phyloP scores from a whole-genome alignment of 2,888 invertebrate species.

The Scaptomyza tumidula region DNA sequence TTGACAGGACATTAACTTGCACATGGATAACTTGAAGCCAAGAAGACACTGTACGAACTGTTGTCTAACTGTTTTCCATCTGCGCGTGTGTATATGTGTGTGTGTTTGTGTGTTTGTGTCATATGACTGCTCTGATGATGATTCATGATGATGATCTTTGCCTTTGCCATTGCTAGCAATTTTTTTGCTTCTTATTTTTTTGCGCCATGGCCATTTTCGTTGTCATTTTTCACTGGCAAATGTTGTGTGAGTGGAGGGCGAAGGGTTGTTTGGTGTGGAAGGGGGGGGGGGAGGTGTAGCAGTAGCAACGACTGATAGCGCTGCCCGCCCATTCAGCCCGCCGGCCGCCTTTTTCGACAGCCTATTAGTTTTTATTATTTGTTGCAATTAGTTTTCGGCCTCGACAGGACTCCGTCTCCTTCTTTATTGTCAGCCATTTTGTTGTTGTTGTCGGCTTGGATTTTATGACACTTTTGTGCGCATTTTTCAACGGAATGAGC shows the following conservation, averaged over 20 bases:
- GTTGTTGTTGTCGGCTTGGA: slow-evolving; percentile 26
- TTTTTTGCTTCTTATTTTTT: slow-evolving; percentile 20
- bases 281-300: neutral
- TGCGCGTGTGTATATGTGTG: slow-evolving; percentile 23
- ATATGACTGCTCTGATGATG: slow-evolving; percentile 68
- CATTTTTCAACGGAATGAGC: slow-evolving; percentile 78
- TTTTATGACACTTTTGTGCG: slow-evolving; percentile 75
- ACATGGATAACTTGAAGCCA: slow-evolving; percentile 60
- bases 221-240: slow-evolving; percentile 75
- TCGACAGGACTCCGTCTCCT: slow-evolving; percentile 25
- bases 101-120: slow-evolving; percentile 26
- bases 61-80: slow-evolving; percentile 58
- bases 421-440: slow-evolving; percentile 12
- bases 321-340: slow-evolving; percentile 26
- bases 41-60: slow-evolving; percentile 50
- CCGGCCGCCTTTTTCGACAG: slow-evolving; percentile 68
- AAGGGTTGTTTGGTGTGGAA: neutral
- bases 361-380: slow-evolving; percentile 82
- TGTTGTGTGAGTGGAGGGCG: slow-evolving; percentile 8
- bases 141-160: slow-evolving; percentile 77
- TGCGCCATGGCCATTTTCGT: slow-evolving; percentile 51
- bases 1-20: slow-evolving; percentile 79
- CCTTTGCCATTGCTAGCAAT: slow-evolving; percentile 69
- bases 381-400: slow-evolving; percentile 77
- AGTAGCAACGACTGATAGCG: slow-evolving; percentile 17